phyloP scores from a whole-genome alignment of 2,888 invertebrate genomes.

The Carpatolechia fugitivella region DNA sequence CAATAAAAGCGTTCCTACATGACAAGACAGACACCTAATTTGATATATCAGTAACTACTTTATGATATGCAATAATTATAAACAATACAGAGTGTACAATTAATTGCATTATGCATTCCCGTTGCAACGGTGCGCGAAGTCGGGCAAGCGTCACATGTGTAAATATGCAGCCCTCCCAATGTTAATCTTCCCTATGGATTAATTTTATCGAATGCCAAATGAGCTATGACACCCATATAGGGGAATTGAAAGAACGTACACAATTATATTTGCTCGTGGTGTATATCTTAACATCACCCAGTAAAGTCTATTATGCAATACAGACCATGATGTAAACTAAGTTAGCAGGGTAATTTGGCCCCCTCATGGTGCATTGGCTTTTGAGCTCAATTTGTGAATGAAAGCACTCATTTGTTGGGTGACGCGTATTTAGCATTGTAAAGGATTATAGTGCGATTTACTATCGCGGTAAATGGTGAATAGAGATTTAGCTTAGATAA shows the following conservation, averaged over 20 bases:
- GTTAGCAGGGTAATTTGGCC: constrained; percentile 39
- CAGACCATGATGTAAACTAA: constrained; percentile 15
- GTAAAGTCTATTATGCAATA: constrained; percentile 39
- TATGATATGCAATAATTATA: constrained; percentile 26
- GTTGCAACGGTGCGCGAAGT: constrained; percentile 21
- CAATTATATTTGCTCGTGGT: constrained; percentile 27
- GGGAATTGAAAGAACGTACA: constrained; percentile 48
- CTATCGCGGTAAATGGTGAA: background rate
- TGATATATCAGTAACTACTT: background rate
- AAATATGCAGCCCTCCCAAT: constrained; percentile 54
- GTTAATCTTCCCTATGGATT: constrained; percentile 67
- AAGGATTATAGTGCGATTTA: constrained; percentile 37
- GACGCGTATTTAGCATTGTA: constrained; percentile 56
- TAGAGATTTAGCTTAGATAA: background rate
- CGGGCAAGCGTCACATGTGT: constrained; percentile 51
- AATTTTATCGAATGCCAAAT: constrained; percentile 76
- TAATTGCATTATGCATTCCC: constrained; percentile 62
- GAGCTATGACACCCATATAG: constrained; percentile 68
- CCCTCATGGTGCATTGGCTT: constrained; percentile 55
- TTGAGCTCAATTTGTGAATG: constrained; percentile 76
- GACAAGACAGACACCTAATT: no score
- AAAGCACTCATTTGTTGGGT: constrained; percentile 54
- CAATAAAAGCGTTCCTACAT: background rate
- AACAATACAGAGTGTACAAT: constrained; percentile 48
- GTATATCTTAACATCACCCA: constrained; percentile 25